Conservation (phyloP, 2,113 vertebrate species). For the Limanda limanda region DNA sequence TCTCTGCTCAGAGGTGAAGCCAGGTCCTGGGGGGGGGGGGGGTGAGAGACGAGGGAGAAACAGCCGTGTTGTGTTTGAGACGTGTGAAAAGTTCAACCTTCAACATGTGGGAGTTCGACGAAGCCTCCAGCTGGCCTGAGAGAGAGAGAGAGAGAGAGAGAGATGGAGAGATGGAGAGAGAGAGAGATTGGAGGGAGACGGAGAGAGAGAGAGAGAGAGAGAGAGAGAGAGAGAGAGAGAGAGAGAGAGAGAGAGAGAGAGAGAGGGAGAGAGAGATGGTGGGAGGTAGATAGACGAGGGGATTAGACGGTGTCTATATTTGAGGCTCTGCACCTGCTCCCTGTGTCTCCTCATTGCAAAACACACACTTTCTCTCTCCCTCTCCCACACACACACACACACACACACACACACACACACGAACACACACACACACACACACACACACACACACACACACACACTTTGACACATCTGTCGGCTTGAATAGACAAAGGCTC, state of each 20-base stretch:
- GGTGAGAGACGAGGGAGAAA: not conserved
- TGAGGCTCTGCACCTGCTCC: conserved; percentile 79
- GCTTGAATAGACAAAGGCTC: conserved; percentile 52
- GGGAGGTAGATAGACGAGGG: conserved; percentile 55
- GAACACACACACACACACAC: not conserved
- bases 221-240: not conserved
- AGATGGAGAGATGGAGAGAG: not conserved
- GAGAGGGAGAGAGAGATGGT: not conserved
- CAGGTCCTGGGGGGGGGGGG: no score
- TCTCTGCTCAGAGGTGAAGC: no score
- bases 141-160: not conserved
- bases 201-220: not conserved
- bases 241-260: not conserved
- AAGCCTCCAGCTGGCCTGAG: conserved; percentile 6
- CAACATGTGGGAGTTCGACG: conserved; percentile 50
- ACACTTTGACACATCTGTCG: conserved; percentile 67
- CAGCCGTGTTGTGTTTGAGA: conserved; percentile 49
- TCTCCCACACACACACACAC: not conserved
- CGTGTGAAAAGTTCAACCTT: conserved; percentile 60
- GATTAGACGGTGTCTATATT: conserved; percentile 74
- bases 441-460: not conserved
- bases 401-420: conserved; percentile 1
- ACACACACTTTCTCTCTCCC: conserved; percentile 22
- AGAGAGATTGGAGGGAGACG: not conserved
- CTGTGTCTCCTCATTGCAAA: conserved; percentile 43